These are phyloP conservation scores for Listronotus bonariensis DNA, from an alignment of 1,140 invertebrate genomes.

Conservation along the genomic window DNA sequence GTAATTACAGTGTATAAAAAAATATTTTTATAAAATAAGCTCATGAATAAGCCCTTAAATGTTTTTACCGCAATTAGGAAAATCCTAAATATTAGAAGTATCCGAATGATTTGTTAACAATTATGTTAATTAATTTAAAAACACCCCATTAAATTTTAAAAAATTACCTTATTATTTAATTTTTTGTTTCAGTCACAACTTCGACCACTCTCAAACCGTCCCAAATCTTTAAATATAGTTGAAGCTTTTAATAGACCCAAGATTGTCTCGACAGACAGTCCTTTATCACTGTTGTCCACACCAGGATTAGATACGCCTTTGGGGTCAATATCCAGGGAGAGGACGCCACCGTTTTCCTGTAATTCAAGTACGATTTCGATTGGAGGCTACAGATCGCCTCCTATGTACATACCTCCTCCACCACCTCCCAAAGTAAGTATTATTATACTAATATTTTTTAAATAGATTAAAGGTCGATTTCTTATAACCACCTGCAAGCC, in stretches of 20 bases:
- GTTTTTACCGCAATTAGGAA: too few relatives aligned
- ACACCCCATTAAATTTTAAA: too few relatives aligned
- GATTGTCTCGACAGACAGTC: slow-evolving; percentile 38
- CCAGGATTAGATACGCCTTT: slow-evolving; percentile 39
- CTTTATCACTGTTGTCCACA: slow-evolving; percentile 33
- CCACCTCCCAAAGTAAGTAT: slow-evolving; percentile 30
- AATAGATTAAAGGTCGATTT: too few relatives aligned
- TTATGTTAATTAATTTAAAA: too few relatives aligned
- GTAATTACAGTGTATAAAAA: too few relatives aligned
- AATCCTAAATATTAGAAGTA: too few relatives aligned
- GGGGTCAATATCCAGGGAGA: slow-evolving; percentile 45
- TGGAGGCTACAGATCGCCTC: slow-evolving; percentile 19
- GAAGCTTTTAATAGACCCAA: slow-evolving; percentile 45
- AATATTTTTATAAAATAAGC: too few relatives aligned
- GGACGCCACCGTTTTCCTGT: slow-evolving; percentile 47
- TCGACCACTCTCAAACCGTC: slow-evolving; percentile 34
- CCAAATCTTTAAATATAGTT: slow-evolving; percentile 46
- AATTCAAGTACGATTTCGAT: slow-evolving; percentile 40
- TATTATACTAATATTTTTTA: too few relatives aligned
- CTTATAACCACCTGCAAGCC: too few relatives aligned
- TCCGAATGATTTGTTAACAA: too few relatives aligned
- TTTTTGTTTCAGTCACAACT: slow-evolving; percentile 26
- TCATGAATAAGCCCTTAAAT: too few relatives aligned
- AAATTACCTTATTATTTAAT: too few relatives aligned
- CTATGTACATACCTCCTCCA: slow-evolving; percentile 32